phyloP scores from a whole-genome alignment of 2,113 vertebrate species.

The Xenopus laevis region DNA sequence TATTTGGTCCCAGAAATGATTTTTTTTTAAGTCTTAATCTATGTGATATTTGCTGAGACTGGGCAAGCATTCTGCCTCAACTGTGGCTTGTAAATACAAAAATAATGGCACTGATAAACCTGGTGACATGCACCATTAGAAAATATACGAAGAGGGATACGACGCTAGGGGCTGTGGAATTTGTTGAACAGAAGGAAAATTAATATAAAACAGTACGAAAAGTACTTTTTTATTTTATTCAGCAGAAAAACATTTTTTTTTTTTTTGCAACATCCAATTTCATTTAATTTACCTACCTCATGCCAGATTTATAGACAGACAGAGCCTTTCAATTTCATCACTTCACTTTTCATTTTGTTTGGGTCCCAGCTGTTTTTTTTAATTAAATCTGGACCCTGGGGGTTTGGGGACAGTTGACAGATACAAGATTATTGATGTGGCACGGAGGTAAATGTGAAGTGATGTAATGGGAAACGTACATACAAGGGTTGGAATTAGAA shows the following conservation, averaged over 20 bases:
- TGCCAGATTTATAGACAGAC: background rate
- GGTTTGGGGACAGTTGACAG: conserved; percentile 27
- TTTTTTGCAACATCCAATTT: conserved; percentile 3
- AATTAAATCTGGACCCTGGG: conserved; percentile 39
- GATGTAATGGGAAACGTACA: background rate
- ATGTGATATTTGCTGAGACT: no score
- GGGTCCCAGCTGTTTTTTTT: conserved; percentile 37
- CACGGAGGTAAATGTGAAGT: conserved; percentile 2
- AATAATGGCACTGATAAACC: background rate
- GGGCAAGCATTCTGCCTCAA: no score
- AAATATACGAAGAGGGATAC: background rate
- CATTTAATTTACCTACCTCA: conserved; percentile 13
- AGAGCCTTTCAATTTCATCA: conserved; percentile 14
- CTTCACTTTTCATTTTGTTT: conserved; percentile 16
- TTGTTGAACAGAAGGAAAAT: background rate
- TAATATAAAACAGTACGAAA: background rate
- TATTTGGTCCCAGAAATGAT: no score
- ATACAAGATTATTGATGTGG: conserved; percentile 31
- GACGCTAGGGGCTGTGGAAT: background rate
- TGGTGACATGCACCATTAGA: background rate
- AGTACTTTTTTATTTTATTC: background rate
- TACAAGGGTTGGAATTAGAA: background rate
- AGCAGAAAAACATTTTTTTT: conserved; percentile 8
- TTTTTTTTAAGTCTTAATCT: no score
- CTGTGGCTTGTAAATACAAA: background rate